Percentiles rank a stretch among this genome's conserved stretches.
These are phyloP conservation scores for Dipodomys spectabilis DNA, from an alignment of 2,113 vertebrate genomes.

Conservation along the genomic window DNA sequence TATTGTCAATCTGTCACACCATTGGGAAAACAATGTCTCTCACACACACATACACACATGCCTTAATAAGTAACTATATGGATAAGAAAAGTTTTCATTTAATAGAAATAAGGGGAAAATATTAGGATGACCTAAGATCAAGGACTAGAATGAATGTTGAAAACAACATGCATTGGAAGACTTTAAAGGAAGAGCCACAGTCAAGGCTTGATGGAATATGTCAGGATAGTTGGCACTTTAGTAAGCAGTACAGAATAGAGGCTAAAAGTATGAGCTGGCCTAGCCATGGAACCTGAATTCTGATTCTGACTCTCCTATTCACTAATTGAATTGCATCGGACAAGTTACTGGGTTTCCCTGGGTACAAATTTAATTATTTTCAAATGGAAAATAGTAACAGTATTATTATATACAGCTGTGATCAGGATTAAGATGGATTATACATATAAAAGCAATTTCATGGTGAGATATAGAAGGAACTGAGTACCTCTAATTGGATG, in stretches of 20 bases:
- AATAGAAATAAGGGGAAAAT: constrained; percentile 9
- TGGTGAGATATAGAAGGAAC: background rate
- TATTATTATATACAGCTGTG: background rate
- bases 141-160: background rate
- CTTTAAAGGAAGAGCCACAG: background rate
- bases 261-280: background rate
- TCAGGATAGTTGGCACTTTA: too few species aligned
- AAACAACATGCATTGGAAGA: background rate
- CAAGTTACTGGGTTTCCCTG: background rate
- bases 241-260: background rate
- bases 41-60: too few species aligned
- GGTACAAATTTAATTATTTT: background rate
- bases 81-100: background rate
- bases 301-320: background rate
- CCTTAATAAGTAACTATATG: background rate
- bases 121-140: background rate
- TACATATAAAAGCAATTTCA: background rate
- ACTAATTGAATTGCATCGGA: background rate
- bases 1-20: background rate
- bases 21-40: background rate
- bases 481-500: background rate
- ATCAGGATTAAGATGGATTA: background rate
- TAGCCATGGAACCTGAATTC: background rate
- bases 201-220: background rate
- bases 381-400: background rate